Base-by-base conservation (phyloP, 2,888 invertebrate species). In the Aphodius sticticus region DNA sequence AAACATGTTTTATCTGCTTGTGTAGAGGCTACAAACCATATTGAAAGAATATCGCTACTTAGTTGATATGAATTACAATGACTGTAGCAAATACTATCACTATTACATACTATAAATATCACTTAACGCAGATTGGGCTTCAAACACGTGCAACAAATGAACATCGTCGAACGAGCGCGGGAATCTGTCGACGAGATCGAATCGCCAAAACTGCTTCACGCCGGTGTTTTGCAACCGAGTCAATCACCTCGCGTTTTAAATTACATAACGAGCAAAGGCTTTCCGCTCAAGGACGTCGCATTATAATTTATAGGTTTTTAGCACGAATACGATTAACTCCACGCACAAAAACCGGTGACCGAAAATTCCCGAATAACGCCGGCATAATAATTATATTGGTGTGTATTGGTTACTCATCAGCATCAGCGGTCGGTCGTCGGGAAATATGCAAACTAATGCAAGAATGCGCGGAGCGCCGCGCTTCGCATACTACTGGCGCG, bases 301-400 rank as follows among this genome's bases (percentile, higher is more conserved):
- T 78, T 76, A 78, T 83, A 83, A 82, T 82, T 82, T 83, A 83
- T 82, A 82, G 82, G 82, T 79, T 79, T 81, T 82, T 81, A 81
- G 78, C 81, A 82, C 81, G 82, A 79, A 77, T 81, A 80, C 78
- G 79, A 79, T 79, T 79, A 81, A 79, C 79, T 69, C 74, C 79
- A 76, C 81, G 80, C 78, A 6, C 53, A 12, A 53, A 12, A 53
- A 53, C 53, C 53, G 53, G 53, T 5, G 26, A 53, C 53, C 69
- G 80, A 78, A 81, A 81, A 80, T 79, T 79, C 81, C 72, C 80
- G 80, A 77, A 80, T 81, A 80, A 79, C 79, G 78, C 78, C 78
- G 77, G 79, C 77, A 77, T 80, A 77, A 76, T 69, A 78, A 53
- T 70, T 70, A 80, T 81, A 77, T 81, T 77, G 76, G 74, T 79